A percentile compares a stretch with the other conserved stretches of the same genome.
Conservation (phyloP, 2,113 vertebrate species). For the Catharus minimus region DNA sequence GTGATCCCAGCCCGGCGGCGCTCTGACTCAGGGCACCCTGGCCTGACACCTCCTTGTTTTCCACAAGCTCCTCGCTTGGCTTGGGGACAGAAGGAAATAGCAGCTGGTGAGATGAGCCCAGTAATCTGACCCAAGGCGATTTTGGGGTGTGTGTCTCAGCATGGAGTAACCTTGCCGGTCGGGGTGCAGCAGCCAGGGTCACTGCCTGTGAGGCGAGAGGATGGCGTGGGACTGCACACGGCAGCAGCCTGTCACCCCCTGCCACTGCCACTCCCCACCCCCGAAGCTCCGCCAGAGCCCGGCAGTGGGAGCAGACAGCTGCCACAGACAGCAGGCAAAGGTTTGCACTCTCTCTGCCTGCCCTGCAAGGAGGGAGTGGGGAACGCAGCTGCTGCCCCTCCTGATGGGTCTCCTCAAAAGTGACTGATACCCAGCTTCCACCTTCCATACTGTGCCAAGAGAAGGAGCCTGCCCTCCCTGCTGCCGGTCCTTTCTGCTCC, state of each 20-base stretch:
- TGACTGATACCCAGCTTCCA: background rate
- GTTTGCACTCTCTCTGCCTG: background rate
- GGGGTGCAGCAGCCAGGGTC: background rate
- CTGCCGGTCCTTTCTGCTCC: background rate
- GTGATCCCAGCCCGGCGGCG: background rate
- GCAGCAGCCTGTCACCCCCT: background rate
- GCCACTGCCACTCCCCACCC: background rate
- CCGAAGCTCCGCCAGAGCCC: fast-evolving
- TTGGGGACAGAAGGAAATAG: constrained; percentile 39
- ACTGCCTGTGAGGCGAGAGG: fast-evolving
- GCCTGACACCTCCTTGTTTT: constrained; percentile 33
- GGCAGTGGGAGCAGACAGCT: background rate
- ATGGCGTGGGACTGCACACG: fast-evolving
- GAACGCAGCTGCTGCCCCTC: background rate
- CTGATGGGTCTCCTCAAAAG: background rate
- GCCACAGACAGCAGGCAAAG: too few relatives aligned
- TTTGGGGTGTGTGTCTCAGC: background rate
- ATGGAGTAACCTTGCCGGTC: background rate
- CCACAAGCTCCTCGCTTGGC: background rate
- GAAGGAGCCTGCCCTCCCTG: background rate
- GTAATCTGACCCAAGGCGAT: background rate
- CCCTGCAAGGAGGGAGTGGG: background rate
- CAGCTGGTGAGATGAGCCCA: background rate
- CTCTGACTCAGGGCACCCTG: constrained; percentile 6
- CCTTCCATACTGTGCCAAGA: fast-evolving